A percentile compares a stretch with the other conserved stretches of the same genome.
phyloP scores from a whole-genome alignment of 2,113 vertebrate genomes.

The Conger conger region DNA sequence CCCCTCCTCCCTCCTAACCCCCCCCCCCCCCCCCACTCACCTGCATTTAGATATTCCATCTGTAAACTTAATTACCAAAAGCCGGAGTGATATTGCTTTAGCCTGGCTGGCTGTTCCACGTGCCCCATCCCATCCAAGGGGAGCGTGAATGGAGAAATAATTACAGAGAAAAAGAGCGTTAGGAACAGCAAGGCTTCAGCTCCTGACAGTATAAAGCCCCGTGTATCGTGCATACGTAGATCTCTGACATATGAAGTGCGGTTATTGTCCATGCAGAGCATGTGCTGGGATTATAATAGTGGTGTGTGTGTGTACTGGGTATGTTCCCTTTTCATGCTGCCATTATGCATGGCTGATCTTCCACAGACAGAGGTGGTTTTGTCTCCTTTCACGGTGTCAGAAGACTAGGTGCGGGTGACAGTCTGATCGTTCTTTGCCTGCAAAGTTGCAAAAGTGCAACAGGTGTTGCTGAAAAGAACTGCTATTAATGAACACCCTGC shows the following conservation, averaged over 20 bases:
- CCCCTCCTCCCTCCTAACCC: too few species aligned
- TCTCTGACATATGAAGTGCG: background rate
- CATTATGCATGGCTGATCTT: background rate
- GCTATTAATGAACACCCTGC: too few species aligned
- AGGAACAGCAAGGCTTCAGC: background rate
- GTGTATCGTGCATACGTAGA: background rate
- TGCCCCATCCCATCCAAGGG: slow-evolving; percentile 61
- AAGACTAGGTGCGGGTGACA: background rate
- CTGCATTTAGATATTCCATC: slow-evolving; percentile 66
- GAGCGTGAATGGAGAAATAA: slow-evolving; percentile 48
- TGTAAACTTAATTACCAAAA: slow-evolving; percentile 70
- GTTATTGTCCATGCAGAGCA: too few species aligned
- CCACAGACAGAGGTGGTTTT: background rate
- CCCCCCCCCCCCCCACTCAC: slow-evolving; percentile 32
- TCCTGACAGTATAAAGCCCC: background rate
- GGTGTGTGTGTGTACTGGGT: too few species aligned
- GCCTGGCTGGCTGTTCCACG: slow-evolving; percentile 51
- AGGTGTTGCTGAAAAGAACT: background rate
- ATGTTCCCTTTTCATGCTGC: background rate
- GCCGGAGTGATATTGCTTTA: slow-evolving; percentile 47
- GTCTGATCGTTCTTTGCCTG: background rate
- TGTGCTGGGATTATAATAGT: too few species aligned
- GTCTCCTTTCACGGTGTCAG: background rate
- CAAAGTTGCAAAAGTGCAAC: background rate
- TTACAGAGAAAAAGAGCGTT: slow-evolving; percentile 32